phyloP scores from a whole-genome alignment of 1,140 invertebrate species.

The Ctenoplectra terminalis region DNA sequence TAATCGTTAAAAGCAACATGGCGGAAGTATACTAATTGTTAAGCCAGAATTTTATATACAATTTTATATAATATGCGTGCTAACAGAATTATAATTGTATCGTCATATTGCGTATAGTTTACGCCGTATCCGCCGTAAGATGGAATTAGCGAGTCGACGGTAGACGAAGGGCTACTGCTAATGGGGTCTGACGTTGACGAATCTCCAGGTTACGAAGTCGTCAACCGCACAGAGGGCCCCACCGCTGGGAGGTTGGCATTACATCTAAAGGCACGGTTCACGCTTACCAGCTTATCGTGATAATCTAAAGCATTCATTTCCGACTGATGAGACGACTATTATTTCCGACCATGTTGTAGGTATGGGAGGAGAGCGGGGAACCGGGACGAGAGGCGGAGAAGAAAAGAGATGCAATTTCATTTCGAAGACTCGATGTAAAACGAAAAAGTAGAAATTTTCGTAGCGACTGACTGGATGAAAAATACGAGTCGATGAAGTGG shows the following conservation, averaged over 20 bases:
- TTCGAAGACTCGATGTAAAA: background rate
- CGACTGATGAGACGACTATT: slow-evolving; percentile 53
- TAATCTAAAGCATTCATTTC: slow-evolving; percentile 63
- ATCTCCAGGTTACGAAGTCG: slow-evolving; percentile 76
- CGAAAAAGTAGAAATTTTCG: background rate
- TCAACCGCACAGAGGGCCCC: slow-evolving; percentile 65
- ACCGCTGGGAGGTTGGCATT: slow-evolving; percentile 41
- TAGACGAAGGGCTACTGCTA: slow-evolving; percentile 70
- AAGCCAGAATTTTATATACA: too few relatives aligned
- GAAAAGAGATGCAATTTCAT: slow-evolving; percentile 28
- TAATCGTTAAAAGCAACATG: too few relatives aligned
- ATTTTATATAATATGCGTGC: too few relatives aligned
- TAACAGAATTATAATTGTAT: background rate
- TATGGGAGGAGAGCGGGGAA: background rate
- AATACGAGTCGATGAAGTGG: background rate
- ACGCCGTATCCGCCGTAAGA: slow-evolving; percentile 28
- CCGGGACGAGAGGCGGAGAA: background rate
- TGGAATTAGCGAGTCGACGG: slow-evolving; percentile 71
- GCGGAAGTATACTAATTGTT: too few relatives aligned
- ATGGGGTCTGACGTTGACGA: slow-evolving; percentile 78
- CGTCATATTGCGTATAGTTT: background rate
- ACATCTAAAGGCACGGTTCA: slow-evolving; percentile 53
- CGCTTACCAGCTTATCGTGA: slow-evolving; percentile 53
- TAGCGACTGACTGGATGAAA: background rate
- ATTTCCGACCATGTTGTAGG: slow-evolving; percentile 22